Evolutionary conservation across 1,140 invertebrate genomes (phyloP).

Genomic region (Orchesella cincta): DNA sequence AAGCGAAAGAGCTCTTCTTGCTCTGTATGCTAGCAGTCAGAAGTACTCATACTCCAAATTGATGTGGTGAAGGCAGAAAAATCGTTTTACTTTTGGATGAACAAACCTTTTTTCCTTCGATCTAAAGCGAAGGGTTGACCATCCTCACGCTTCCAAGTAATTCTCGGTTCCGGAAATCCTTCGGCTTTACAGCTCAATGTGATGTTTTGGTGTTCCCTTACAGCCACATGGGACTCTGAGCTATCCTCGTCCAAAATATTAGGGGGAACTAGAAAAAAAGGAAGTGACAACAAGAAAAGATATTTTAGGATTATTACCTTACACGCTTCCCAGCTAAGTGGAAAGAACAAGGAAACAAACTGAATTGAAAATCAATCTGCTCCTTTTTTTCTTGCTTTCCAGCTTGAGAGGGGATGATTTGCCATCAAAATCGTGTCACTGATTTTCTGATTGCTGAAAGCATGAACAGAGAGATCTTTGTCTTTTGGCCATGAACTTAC

Average conservation of each 20-base stretch:
- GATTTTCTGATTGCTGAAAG: no score
- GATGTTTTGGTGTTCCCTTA: conserved; percentile 85
- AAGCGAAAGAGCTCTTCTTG: neutral
- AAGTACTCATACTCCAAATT: neutral
- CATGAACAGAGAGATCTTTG: no score
- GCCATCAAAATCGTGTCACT: neutral
- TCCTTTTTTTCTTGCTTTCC: neutral
- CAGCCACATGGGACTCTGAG: conserved; percentile 81
- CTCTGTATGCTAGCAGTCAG: neutral
- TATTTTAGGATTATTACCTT: conserved; percentile 1
- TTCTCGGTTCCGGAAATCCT: conserved; percentile 80
- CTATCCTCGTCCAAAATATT: conserved; percentile 83
- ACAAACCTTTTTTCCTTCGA: conserved; percentile 76
- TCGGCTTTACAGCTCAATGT: conserved; percentile 67
- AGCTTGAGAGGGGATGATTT: neutral
- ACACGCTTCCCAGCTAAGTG: neutral
- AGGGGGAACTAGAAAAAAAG: conserved; percentile 73
- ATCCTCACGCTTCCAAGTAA: conserved; percentile 82
- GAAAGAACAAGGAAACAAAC: neutral
- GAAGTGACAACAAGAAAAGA: conserved; percentile 29
- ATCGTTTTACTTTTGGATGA: conserved; percentile 10
- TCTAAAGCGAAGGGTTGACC: conserved; percentile 78
- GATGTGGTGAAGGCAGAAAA: neutral
- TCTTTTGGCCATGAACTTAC: conserved; percentile 66
- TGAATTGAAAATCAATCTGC: conserved; percentile 15